phyloP scores from a whole-genome alignment of 2,113 vertebrate genomes.

The Cacatua alba region DNA sequence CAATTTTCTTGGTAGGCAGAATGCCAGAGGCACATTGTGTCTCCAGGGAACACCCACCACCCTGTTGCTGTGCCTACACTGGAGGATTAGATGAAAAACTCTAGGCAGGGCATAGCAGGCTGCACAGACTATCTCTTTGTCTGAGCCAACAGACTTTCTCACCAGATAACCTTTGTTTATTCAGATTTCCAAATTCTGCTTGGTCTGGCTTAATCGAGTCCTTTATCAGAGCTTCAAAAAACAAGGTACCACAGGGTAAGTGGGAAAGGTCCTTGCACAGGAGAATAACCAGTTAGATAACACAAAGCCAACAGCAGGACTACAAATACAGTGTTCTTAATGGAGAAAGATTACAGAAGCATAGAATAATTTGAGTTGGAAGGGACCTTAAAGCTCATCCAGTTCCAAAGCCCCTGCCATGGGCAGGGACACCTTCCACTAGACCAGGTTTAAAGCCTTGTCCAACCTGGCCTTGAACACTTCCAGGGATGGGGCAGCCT shows the following conservation, averaged over 20 bases:
- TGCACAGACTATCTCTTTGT: not conserved
- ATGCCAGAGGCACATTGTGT: not conserved
- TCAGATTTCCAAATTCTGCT: not conserved
- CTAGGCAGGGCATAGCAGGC: not conserved
- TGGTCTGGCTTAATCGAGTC: not conserved
- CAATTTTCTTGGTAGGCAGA: not conserved
- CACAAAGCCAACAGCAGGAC: not conserved
- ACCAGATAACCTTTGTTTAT: not conserved
- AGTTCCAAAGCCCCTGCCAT: not conserved
- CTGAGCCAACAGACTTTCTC: not conserved
- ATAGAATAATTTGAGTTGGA: not conserved
- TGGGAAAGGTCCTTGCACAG: not conserved
- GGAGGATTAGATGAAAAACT: not conserved
- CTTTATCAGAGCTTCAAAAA: not conserved
- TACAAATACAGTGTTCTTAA: not conserved
- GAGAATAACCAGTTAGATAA: not conserved
- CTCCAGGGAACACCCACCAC: not conserved
- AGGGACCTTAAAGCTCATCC: not conserved
- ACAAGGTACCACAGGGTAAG: not conserved
- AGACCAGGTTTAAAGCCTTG: not conserved
- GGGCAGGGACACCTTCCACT: not conserved
- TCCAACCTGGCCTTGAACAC: not conserved
- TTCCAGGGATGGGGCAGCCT: not conserved
- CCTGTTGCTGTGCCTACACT: no score
- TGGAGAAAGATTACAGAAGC: not conserved